phyloP scores from a whole-genome alignment of 2,113 vertebrate species.

The Ageneiosus marmoratus region DNA sequence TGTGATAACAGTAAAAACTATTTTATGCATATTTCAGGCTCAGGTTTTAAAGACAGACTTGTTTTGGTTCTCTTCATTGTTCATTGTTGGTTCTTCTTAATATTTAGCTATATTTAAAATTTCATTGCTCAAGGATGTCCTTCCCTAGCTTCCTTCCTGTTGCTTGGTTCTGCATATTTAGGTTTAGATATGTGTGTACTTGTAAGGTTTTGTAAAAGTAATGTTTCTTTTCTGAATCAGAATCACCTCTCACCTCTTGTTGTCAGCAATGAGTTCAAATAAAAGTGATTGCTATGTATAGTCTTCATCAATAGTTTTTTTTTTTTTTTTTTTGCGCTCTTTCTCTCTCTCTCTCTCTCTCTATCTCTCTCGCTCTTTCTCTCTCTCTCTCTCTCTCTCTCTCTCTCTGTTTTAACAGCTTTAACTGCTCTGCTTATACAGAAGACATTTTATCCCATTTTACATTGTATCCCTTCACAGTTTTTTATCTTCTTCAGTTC shows the following conservation, averaged over 20 bases:
- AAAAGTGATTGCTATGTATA: not conserved
- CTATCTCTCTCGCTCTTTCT: not conserved
- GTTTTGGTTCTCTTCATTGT: conserved; percentile 3
- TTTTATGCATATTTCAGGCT: not conserved
- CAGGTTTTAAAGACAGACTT: not conserved
- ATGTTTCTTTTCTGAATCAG: not conserved
- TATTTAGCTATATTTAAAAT: not conserved
- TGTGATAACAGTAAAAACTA: not conserved
- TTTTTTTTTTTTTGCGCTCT: too few relatives aligned
- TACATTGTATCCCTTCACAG: too few relatives aligned
- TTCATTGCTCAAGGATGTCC: not conserved
- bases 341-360: not conserved
- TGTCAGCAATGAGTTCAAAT: not conserved
- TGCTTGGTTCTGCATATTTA: not conserved
- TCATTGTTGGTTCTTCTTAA: not conserved
- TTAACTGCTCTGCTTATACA: not conserved
- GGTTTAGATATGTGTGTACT: not conserved
- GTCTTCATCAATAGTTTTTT: not conserved
- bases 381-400: not conserved
- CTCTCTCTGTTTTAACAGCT: not conserved
- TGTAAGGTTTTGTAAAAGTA: not conserved
- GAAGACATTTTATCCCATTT: too few relatives aligned
- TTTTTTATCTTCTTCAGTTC: not conserved
- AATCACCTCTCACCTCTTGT: not conserved
- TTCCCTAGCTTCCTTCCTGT: conserved; percentile 15